Evolutionary conservation across 2,888 invertebrate species (phyloP), one percentile per base, ranked within the genome.

Genomic region (Tipula unca): DNA sequence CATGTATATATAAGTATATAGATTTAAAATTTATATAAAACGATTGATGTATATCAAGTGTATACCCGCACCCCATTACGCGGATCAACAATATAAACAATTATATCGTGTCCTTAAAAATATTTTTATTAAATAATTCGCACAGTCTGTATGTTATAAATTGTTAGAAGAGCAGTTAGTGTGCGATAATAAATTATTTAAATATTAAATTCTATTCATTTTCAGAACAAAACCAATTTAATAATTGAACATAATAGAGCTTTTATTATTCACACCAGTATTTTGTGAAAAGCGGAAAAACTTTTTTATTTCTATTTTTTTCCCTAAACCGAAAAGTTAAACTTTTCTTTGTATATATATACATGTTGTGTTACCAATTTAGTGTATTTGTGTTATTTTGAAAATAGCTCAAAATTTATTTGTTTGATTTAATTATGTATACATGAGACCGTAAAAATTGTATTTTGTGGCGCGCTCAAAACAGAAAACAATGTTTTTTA

Each of bases 341-440:
- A 69, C 69, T 69, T 69, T 69, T 69, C 69, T 69, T 54, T 69
- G 69, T 25, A 10, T 25, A 48, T 32, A 5, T 32, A 32, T 5
- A 32, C 48, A 48, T 17, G 8, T 69, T 25, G 48, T 25, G 69
- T 25, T 69, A 25, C 69, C 69, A 69, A 25, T 25, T 25, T 69
- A 25, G 1, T 69, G 25, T 69, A 10, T 25, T 69, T 69, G 1
- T 69, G 25, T 69, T 25, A 69, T 69, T 69, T 69, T 20, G 20
- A 25, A 69, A 69, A 69, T 69, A 69, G 69, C 69, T 69, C 25
- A 17, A 48, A 25, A 69, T 69, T 69, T 69, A 69, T 69, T 69
- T 69, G 69, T 69, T 69, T 69, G 69, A 69, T 69, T 25, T 69
- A 69, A 69, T 69, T 69, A 69, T 69, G n/a, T n/a, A n/a, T n/a